These are phyloP conservation scores for Tachysurus vachellii DNA, from an alignment of 2,113 vertebrate species.

Conservation along the genomic window DNA sequence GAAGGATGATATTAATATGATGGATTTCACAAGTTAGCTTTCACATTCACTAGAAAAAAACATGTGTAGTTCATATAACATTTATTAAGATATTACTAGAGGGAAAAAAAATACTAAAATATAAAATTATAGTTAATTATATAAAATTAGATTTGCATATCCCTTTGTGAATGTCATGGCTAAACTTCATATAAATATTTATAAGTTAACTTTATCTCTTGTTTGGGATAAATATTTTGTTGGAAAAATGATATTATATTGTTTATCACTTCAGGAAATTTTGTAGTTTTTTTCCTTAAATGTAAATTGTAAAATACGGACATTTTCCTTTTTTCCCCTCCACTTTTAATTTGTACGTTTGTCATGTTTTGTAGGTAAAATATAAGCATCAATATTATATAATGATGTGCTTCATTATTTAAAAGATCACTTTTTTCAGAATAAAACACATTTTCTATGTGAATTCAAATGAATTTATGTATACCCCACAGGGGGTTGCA, in stretches of 20 bases:
- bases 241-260: too few relatives aligned
- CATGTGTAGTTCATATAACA: neutral
- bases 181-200: neutral
- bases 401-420: neutral
- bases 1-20: neutral
- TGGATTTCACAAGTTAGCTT: neutral
- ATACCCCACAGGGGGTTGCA: slow-evolving; percentile 33
- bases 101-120: neutral
- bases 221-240: neutral
- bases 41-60: neutral
- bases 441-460: neutral
- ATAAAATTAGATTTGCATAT: neutral
- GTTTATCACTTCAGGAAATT: neutral
- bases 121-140: neutral
- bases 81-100: neutral
- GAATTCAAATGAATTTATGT: neutral
- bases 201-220: neutral
- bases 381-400: neutral
- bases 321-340: too few relatives aligned
- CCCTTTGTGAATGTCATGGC: neutral
- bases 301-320: neutral
- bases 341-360: too few relatives aligned
- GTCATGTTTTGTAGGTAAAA: neutral
- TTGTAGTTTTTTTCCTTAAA: neutral
- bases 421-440: neutral